Conservation (phyloP, 2,888 invertebrate genomes). For the Laspeyria flexula region DNA sequence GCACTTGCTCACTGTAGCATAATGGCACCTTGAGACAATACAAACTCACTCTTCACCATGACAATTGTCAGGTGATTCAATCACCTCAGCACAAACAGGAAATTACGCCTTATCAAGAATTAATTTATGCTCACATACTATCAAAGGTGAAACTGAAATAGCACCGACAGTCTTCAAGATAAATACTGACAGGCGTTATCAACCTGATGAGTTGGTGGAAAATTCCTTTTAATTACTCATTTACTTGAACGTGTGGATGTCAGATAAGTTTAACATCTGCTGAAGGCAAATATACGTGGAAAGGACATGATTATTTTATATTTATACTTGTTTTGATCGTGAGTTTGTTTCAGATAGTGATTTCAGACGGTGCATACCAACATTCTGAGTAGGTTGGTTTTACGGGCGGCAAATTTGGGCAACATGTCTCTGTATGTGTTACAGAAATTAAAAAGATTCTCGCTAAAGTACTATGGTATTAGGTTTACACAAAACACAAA, state of each 20-base stretch:
- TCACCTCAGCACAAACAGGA: constrained; percentile 33
- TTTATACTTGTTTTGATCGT: not conserved
- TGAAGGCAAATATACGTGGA: not conserved
- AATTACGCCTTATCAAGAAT: constrained; percentile 37
- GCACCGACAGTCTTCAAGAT: constrained; percentile 33
- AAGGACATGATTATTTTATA: constrained; percentile 6
- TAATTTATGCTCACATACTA: constrained; percentile 20
- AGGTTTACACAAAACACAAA: no score
- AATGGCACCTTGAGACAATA: not conserved
- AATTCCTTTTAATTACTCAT: constrained; percentile 57
- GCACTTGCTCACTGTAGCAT: no score
- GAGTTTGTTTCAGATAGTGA: no score
- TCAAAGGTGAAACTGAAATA: constrained; percentile 28
- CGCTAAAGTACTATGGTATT: no score
- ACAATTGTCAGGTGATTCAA: constrained; percentile 13
- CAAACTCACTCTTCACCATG: not conserved
- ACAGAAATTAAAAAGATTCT: no score
- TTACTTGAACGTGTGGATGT: constrained; percentile 3
- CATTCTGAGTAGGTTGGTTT: no score
- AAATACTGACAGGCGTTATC: constrained; percentile 41
- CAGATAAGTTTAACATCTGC: constrained; percentile 7
- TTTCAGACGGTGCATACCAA: no score
- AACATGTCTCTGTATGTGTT: no score
- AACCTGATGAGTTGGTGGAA: constrained; percentile 51
- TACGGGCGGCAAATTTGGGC: no score